Evolutionary conservation across 2,888 invertebrate genomes (phyloP).

Genomic region (Leucophenga montana): DNA sequence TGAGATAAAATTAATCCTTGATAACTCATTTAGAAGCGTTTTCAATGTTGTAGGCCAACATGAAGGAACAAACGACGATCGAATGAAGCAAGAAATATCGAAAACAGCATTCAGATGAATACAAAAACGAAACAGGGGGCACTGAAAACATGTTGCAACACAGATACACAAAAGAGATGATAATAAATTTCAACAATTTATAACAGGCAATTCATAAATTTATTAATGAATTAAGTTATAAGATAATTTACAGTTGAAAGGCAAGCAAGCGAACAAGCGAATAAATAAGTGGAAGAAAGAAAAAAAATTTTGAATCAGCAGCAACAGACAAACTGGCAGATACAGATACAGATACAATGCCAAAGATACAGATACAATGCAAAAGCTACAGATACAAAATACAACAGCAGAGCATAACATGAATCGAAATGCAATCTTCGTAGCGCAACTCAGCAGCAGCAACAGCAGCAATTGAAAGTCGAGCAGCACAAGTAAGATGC

Average conservation of each 20-base stretch:
- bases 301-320: slow-evolving; percentile 23
- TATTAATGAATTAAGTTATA: slow-evolving; percentile 72
- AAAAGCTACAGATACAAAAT: neutral
- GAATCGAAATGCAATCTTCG: slow-evolving; percentile 56
- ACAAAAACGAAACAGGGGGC: slow-evolving; percentile 19
- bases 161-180: slow-evolving; percentile 42
- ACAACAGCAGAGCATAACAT: slow-evolving; percentile 15
- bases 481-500: neutral
- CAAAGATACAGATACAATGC: neutral
- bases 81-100: slow-evolving; percentile 29
- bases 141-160: slow-evolving; percentile 1
- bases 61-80: slow-evolving; percentile 25
- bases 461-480: neutral
- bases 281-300: neutral
- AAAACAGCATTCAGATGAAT: slow-evolving; percentile 42
- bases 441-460: neutral
- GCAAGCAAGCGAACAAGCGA: slow-evolving; percentile 18
- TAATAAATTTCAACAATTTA: slow-evolving; percentile 69
- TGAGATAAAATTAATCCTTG: slow-evolving; percentile 39
- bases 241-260: slow-evolving; percentile 66
- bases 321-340: slow-evolving; percentile 38
- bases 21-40: slow-evolving; percentile 42
- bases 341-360: neutral
- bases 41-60: slow-evolving; percentile 12
- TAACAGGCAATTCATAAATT: slow-evolving; percentile 70